A percentile compares a stretch with the other conserved stretches of the same genome.
Evolutionary conservation across 23 tunicate species (phyloP).

Genomic region (Styela plicata): DNA sequence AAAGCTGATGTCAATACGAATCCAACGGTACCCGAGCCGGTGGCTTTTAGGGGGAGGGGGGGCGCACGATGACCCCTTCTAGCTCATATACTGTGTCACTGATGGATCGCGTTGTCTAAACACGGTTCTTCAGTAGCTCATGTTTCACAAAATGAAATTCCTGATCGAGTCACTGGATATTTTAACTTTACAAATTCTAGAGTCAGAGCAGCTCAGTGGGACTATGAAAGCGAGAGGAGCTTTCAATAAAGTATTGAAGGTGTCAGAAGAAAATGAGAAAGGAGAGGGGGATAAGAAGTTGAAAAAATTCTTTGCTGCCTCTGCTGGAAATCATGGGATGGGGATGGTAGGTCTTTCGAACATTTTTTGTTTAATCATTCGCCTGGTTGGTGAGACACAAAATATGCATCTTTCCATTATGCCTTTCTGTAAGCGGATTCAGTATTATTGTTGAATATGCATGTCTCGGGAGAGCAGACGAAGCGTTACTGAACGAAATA

Average conservation of each 20-base stretch:
- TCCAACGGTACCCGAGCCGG: neutral
- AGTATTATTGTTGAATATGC: no score
- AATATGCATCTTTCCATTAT: no score
- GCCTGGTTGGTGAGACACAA: no score
- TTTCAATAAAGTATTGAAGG: constrained; percentile 48
- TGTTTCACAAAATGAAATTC: neutral
- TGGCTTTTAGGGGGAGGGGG: neutral
- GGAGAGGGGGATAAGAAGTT: neutral
- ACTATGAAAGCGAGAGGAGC: constrained; percentile 89
- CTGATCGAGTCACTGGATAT: neutral
- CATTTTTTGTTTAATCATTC: no score
- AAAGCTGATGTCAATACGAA: no score
- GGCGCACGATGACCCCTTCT: neutral
- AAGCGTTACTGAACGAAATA: no score
- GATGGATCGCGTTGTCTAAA: neutral
- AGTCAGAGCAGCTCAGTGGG: constrained; percentile 74
- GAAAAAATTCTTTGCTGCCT: constrained; percentile 60
- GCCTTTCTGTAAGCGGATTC: no score
- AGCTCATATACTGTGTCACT: neutral
- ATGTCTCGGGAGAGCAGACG: no score
- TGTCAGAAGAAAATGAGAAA: constrained; percentile 3
- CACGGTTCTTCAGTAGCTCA: neutral
- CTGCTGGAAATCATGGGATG: constrained; percentile 90
- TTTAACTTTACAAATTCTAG: constrained; percentile 1
- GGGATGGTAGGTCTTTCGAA: constrained; percentile 25